These are phyloP conservation scores for Parazoanthus swiftii DNA, from an alignment of 92 coral and sea anemone genomes.

Conservation along the genomic window DNA sequence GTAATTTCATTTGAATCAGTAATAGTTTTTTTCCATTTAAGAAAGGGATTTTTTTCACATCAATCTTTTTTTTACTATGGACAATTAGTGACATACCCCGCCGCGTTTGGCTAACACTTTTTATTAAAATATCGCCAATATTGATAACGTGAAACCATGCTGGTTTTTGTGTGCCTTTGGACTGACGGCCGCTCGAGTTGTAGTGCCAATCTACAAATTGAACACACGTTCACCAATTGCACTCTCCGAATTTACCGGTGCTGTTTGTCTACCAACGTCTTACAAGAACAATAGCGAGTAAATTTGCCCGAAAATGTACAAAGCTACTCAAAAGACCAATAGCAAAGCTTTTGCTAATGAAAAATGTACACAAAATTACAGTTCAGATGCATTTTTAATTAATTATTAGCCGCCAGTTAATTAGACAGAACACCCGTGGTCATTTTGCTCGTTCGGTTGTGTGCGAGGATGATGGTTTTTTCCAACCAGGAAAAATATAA, in stretches of 20 bases:
- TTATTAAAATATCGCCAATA: slow-evolving; percentile 35
- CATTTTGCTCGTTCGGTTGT: slow-evolving; percentile 32
- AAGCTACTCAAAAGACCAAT: slow-evolving; percentile 30
- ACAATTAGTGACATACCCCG: slow-evolving; percentile 26
- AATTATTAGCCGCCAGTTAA: slow-evolving; percentile 62
- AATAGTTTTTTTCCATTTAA: slow-evolving; percentile 10
- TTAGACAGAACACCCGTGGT: slow-evolving; percentile 61
- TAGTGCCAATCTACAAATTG: neutral
- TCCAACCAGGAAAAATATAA: slow-evolving; percentile 25
- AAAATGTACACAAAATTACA: slow-evolving; percentile 67
- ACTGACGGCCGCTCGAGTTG: neutral
- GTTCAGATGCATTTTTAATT: slow-evolving; percentile 66
- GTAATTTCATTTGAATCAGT: slow-evolving; percentile 18
- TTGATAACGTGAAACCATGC: slow-evolving; percentile 37
- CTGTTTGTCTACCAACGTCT: neutral
- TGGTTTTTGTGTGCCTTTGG: slow-evolving; percentile 8
- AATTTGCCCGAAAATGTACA: slow-evolving; percentile 25
- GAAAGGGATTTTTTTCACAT: slow-evolving; percentile 12
- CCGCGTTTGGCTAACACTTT: slow-evolving; percentile 36
- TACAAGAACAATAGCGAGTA: slow-evolving; percentile 15
- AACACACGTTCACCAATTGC: neutral
- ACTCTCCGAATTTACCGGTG: neutral
- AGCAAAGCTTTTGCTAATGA: slow-evolving; percentile 40
- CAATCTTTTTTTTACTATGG: neutral
- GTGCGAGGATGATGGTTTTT: slow-evolving; percentile 4